A percentile compares a stretch with the other conserved stretches of the same genome.
Conservation (phyloP, 2,888 invertebrate species). For the Drosophila affinis region DNA sequence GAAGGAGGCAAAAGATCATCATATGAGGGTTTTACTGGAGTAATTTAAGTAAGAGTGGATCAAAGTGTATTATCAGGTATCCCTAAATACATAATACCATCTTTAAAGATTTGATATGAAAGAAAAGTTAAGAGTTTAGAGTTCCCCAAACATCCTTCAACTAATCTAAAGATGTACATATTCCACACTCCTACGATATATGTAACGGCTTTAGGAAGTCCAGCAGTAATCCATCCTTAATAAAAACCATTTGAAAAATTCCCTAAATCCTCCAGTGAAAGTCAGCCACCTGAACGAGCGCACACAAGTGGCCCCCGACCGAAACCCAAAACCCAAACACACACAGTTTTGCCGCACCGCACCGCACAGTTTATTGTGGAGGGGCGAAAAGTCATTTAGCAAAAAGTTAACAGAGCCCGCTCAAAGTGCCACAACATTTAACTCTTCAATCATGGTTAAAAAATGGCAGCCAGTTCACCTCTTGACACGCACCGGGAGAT, state of each 20-base stretch:
- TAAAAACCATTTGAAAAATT: not conserved
- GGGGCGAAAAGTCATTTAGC: conserved; percentile 51
- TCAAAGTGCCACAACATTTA: conserved; percentile 74
- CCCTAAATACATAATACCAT: too few species aligned
- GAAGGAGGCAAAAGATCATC: not conserved
- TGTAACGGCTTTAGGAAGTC: not conserved
- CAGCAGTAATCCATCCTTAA: not conserved
- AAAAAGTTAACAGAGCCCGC: conserved; percentile 58
- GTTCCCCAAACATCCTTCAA: too few species aligned
- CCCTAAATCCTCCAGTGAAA: not conserved
- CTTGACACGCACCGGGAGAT: conserved; percentile 41
- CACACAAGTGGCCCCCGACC: conserved; percentile 2
- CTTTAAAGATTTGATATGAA: too few species aligned
- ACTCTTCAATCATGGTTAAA: conserved; percentile 78
- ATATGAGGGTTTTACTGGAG: too few species aligned
- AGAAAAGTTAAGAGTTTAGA: too few species aligned
- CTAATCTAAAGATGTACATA: not conserved
- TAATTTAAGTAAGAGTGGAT: too few species aligned
- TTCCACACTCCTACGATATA: not conserved
- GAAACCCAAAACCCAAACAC: not conserved
- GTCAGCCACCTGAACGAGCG: conserved; percentile 20
- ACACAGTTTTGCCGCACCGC: not conserved
- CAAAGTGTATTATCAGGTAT: too few species aligned
- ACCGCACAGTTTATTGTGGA: conserved; percentile 31
- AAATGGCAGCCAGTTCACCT: conserved; percentile 69